Evolutionary conservation across 2,113 vertebrate genomes (phyloP).

Genomic region (Aleadryas rufinucha): DNA sequence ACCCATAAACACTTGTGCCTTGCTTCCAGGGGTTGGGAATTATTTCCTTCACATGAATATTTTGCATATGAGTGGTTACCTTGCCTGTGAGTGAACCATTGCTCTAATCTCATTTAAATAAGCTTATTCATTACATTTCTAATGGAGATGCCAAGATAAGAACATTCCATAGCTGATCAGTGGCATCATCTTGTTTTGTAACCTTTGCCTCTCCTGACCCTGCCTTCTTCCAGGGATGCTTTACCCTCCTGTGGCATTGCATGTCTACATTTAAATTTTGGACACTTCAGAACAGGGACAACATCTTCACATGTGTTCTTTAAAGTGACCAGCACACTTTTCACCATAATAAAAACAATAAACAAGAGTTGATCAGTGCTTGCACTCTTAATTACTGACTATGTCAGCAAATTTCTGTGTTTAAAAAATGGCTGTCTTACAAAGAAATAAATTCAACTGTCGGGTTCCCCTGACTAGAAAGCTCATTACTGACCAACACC

Average conservation of each 20-base stretch:
- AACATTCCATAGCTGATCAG: background rate
- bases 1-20: background rate
- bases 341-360: background rate
- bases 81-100: background rate
- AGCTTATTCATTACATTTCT: background rate
- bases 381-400: background rate
- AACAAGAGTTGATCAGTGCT: background rate
- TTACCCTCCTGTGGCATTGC: background rate
- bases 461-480: background rate
- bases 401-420: background rate
- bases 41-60: background rate
- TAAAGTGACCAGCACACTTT: background rate
- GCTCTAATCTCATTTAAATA: background rate
- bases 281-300: background rate
- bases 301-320: background rate
- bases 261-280: background rate
- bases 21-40: background rate
- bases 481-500: conserved; percentile 25
- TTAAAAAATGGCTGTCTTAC: background rate
- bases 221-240: background rate
- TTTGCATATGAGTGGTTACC: background rate
- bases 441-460: background rate
- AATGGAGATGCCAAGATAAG: background rate
- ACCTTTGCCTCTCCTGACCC: background rate
- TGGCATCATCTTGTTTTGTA: background rate